Base-by-base conservation (phyloP, 2,888 invertebrate species). In the Sinohyriopsis cumingii region DNA sequence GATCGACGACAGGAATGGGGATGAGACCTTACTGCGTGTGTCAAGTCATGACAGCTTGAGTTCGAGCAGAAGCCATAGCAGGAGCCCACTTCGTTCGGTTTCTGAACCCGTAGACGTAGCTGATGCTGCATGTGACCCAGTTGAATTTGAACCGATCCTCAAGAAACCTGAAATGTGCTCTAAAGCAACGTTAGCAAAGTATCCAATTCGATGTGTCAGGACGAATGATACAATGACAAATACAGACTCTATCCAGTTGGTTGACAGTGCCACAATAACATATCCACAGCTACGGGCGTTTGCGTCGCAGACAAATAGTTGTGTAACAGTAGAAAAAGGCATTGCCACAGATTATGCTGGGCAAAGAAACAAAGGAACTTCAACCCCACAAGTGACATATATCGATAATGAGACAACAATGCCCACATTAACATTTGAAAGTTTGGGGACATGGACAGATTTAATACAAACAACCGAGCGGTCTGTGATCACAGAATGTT, bases 391-490 rank as follows among this genome's bases (percentile, higher is more conserved):
- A 59, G 67, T 83, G 57, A 73, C 75, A 28, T 69, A 74, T 22
- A 75, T 76, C 25, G 83, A 86, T 68, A 79, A 71, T 55, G 79
- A 80, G 57, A 84, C 86, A 9, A 75, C 71, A 63, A 84, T 84
- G 79, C 81, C 82, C 5, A 63, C 77, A 1, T 65, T 83, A 25
- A 73, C 72, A 45, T 76, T 70, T 7, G 82, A 81, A 65, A 76
- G 60, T 62, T 78, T 79, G 69, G 73, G 72, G 12, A 84, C 84
- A 20, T 84, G 82, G 83, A 84, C 84, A 18, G 86, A 86, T 22
- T 55, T 67, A 6, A 64, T 80, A n/a, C 69, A 77, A 24, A 86
- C 86, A 1, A 79, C 83, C 20, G 86, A 86, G 57, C 75, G 86
- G 59, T 81, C 84, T 28, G 79, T 81, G 15, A 76, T 76, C 63